Evolutionary conservation across 2,113 vertebrate species (phyloP), one percentile per base, ranked within the genome.

Genomic region (Rhea americana): DNA sequence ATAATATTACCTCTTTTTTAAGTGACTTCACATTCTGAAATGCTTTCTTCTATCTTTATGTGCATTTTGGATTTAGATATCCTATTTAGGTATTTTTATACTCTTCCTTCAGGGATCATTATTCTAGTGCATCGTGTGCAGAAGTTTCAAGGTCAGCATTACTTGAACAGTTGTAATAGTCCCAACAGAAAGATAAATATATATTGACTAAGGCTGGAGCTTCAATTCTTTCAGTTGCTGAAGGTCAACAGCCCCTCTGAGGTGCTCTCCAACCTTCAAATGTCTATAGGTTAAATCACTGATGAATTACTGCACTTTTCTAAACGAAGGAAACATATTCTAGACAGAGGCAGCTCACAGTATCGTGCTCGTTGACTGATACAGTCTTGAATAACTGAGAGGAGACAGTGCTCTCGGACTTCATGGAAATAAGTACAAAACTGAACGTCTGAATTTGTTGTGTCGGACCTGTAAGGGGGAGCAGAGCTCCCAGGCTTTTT

Each of bases 131-230:
- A 97, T 97, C 82, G 70, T 97, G 89, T 89, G 80, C 94, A 93
- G 89, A 98, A 97, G 91, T 97, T 98, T 97, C 97, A 98, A 98
- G 97, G 97, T 98, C 96, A 97, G 95, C 95, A 97, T 97, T 98
- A 96, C 96, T 97, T 96, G 91, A 89, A 94, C 95, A 97, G 92
- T 97, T 97, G 94, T 97, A 98, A 97, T 97, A 97, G 95, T 98
- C 97, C 97, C 97, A 92, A 97, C 96, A 98, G 97, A 98, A 98
- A 97, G 92, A 98, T 98, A 98, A 97, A 97, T 98, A 98, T 97
- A 97, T 98, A 98, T 97, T 97, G 96, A 98, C 97, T 97, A 56
- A 97, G 91, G 90, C 95, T 98, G 92, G 90, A 96, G 93, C 97
- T 98, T 91, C 77, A 96, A 68, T 96, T 97, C 91, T 97, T 97